These are phyloP conservation scores for Sesia bembeciformis DNA, from an alignment of 2,888 invertebrate species.

Conservation along the genomic window DNA sequence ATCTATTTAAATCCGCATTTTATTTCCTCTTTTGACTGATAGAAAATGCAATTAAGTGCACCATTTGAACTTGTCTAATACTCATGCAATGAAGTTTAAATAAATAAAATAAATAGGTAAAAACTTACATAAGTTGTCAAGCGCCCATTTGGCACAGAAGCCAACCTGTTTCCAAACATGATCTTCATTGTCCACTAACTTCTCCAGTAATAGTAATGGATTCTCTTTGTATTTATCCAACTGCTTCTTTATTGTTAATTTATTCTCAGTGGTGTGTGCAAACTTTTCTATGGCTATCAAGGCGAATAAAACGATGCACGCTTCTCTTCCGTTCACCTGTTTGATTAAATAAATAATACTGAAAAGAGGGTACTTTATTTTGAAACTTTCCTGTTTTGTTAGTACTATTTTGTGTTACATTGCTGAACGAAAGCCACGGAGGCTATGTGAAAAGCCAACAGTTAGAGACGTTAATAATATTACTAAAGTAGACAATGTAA, in stretches of 20 bases:
- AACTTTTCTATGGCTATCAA: slow-evolving; percentile 94
- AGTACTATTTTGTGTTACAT: background rate
- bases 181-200: slow-evolving; percentile 75
- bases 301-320: slow-evolving; percentile 87
- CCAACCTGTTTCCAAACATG: slow-evolving; percentile 88
- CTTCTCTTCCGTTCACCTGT: slow-evolving; percentile 65
- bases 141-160: slow-evolving; percentile 93
- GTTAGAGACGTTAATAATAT: too few relatives aligned
- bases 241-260: slow-evolving; percentile 81
- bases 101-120: background rate
- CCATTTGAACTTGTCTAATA: too few relatives aligned
- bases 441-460: background rate
- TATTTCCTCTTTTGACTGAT: too few relatives aligned
- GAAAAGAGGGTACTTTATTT: too few relatives aligned
- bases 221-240: slow-evolving; percentile 75
- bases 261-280: slow-evolving; percentile 94
- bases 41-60: too few relatives aligned
- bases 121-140: slow-evolving; percentile 86
- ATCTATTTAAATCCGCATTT: too few relatives aligned
- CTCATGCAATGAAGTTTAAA: too few relatives aligned
- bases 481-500: too few relatives aligned
- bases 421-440: background rate
- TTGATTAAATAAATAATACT: background rate
- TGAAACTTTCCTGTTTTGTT: background rate
- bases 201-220: slow-evolving; percentile 82